Conservation (phyloP, 1,140 invertebrate species). For the Temnothorax curvispinosus region DNA sequence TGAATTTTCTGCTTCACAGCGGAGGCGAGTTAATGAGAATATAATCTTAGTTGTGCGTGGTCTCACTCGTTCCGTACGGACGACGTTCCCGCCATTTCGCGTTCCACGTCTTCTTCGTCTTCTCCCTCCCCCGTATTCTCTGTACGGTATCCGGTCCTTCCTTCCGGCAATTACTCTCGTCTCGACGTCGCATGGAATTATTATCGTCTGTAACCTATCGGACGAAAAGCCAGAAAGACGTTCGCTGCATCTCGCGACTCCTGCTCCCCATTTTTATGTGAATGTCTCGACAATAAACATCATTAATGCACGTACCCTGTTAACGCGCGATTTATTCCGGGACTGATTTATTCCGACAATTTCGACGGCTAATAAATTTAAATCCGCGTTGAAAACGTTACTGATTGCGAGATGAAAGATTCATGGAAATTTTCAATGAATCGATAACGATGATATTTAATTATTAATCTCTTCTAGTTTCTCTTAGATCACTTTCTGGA, state of each 20-base stretch:
- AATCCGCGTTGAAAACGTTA: not conserved
- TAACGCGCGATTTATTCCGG: constrained; percentile 20
- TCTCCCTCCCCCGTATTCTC: constrained; percentile 36
- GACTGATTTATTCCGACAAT: constrained; percentile 6
- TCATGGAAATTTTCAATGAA: not conserved
- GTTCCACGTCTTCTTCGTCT: constrained; percentile 53
- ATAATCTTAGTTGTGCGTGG: constrained; percentile 82
- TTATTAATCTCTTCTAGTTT: not conserved
- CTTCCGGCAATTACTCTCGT: constrained; percentile 75
- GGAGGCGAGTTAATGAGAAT: constrained; percentile 79
- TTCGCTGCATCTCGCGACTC: not conserved
- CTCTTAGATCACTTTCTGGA: not conserved
- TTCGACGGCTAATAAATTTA: constrained; percentile 9
- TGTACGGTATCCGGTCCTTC: constrained; percentile 67
- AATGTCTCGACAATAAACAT: constrained; percentile 47
- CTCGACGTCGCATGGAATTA: constrained; percentile 70
- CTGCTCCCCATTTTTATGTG: not conserved
- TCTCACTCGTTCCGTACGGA: constrained; percentile 72
- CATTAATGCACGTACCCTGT: constrained; percentile 7
- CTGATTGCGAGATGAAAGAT: not conserved
- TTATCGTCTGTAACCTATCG: constrained; percentile 59
- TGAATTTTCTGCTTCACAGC: constrained; percentile 65
- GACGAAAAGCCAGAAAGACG: constrained; percentile 12
- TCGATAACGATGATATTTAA: not conserved
- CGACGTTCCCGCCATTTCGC: constrained; percentile 69